Evolutionary conservation across 2,113 vertebrate species (phyloP).

Genomic region (Terrapene triunguis): DNA sequence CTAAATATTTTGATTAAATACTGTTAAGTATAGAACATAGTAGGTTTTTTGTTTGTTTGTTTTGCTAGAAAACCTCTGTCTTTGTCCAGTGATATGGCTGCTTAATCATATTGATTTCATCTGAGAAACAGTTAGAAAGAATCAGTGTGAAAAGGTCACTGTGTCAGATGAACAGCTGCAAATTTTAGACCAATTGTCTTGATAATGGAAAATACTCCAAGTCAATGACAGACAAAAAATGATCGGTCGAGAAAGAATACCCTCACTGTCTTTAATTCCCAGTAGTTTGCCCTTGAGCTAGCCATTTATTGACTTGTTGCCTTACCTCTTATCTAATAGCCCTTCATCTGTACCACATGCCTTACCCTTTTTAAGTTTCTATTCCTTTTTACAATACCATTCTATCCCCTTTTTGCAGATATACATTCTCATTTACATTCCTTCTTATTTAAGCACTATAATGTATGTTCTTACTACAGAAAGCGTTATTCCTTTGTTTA

Average conservation of each 20-base stretch:
- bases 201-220: slow-evolving; percentile 40
- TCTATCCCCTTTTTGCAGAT: background rate
- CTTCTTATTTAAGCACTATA: background rate
- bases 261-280: background rate
- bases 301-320: background rate
- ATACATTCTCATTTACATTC: background rate
- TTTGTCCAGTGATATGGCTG: slow-evolving; percentile 52
- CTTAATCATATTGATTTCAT: slow-evolving; percentile 66
- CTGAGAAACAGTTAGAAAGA: slow-evolving; percentile 57
- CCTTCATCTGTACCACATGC: background rate
- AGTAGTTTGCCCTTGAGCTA: background rate
- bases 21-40: background rate
- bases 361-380: background rate
- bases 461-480: background rate
- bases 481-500: background rate
- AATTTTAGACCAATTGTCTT: slow-evolving; percentile 33
- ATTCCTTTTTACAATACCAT: background rate
- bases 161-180: slow-evolving; percentile 36
- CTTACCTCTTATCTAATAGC: background rate
- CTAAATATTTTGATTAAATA: background rate
- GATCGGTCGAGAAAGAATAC: background rate
- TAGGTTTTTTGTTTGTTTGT: background rate
- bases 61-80: slow-evolving; percentile 1
- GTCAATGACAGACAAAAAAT: background rate
- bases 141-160: slow-evolving; percentile 60